phyloP scores from a whole-genome alignment of 2,797 vertebrate genomes.

The Sebastes dallii region DNA sequence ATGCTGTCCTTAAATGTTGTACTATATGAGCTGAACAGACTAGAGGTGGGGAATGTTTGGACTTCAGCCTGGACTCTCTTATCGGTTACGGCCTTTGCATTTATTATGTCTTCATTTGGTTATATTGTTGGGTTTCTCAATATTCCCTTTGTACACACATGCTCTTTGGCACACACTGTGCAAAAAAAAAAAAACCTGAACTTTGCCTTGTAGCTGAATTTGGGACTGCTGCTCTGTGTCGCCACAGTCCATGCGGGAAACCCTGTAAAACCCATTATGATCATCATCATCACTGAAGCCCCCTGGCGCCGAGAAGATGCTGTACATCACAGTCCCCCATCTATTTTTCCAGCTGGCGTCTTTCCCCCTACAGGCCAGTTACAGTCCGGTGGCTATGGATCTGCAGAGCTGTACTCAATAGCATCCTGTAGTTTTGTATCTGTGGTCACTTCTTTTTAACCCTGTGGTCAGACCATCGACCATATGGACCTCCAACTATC shows the following conservation, averaged over 20 bases:
- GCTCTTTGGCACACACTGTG: slow-evolving; percentile 16
- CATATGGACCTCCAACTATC: slow-evolving; percentile 13
- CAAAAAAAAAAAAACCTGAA: slow-evolving; percentile 22
- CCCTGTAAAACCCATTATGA: slow-evolving; percentile 54
- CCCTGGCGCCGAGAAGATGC: slow-evolving; percentile 34
- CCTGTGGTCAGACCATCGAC: slow-evolving; percentile 36
- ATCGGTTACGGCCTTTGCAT: slow-evolving; percentile 6
- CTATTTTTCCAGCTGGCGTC: slow-evolving; percentile 66
- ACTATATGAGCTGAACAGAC: background rate
- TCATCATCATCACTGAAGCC: slow-evolving; percentile 38
- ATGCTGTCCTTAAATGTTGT: background rate
- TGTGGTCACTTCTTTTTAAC: slow-evolving; percentile 57
- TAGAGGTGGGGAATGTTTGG: background rate
- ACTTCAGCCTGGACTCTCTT: background rate
- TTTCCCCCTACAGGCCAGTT: slow-evolving; percentile 42
- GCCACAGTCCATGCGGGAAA: slow-evolving; percentile 6
- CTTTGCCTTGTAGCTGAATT: slow-evolving; percentile 4
- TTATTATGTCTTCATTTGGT: slow-evolving; percentile 12
- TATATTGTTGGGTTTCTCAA: slow-evolving; percentile 8
- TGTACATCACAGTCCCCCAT: slow-evolving; percentile 42
- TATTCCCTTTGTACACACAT: background rate
- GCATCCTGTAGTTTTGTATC: slow-evolving; percentile 56
- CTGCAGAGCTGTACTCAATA: slow-evolving; percentile 48
- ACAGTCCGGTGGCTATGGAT: slow-evolving; percentile 57
- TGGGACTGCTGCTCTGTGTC: background rate